phyloP scores from a whole-genome alignment of 1,140 invertebrate species.

The Myzus persicae region DNA sequence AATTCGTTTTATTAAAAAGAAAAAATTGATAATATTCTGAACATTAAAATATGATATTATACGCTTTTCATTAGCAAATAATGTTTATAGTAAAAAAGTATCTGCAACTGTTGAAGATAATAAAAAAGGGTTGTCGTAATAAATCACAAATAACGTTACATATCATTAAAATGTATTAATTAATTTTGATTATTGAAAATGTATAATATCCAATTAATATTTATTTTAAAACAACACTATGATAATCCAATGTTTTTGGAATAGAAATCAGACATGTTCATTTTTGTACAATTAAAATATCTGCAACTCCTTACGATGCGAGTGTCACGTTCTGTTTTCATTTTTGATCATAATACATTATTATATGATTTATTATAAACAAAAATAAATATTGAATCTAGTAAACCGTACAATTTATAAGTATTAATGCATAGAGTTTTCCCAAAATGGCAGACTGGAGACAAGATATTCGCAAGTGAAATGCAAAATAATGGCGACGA shows the following conservation, averaged over 20 bases:
- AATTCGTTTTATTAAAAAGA: not conserved
- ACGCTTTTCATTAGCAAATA: not conserved
- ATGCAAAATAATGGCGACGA: not conserved
- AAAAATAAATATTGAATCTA: not conserved
- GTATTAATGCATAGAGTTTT: not conserved
- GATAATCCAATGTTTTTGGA: not conserved
- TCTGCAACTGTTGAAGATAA: not conserved
- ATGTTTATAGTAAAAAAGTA: not conserved
- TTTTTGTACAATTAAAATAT: not conserved
- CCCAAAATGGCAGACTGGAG: not conserved
- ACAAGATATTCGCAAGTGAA: not conserved
- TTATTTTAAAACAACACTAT: not conserved
- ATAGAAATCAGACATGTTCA: not conserved
- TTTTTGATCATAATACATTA: not conserved
- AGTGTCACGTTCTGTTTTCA: not conserved
- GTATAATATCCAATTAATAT: not conserved
- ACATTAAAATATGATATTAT: not conserved
- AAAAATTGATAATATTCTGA: not conserved
- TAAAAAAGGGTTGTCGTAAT: not conserved
- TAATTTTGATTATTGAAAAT: not conserved
- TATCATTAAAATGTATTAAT: not conserved
- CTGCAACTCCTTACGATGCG: accelerated
- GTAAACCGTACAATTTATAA: not conserved
- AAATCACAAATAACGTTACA: not conserved
- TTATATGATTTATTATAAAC: not conserved